These are phyloP conservation scores for Entomobrya proxima DNA, from an alignment of 2,888 invertebrate genomes.

Conservation along the genomic window DNA sequence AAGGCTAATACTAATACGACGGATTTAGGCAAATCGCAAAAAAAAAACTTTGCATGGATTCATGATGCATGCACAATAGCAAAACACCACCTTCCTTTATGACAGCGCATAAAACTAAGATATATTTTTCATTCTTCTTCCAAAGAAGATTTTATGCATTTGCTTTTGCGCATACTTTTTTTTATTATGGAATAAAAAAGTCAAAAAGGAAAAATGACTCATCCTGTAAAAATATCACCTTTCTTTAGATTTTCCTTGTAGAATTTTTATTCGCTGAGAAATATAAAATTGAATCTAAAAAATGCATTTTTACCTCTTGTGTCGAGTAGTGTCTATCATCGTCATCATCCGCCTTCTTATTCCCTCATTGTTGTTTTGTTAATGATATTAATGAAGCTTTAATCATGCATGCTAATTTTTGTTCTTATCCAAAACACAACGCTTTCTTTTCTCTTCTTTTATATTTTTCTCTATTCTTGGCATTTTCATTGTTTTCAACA, in stretches of 20 bases:
- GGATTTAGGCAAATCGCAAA: conserved; percentile 31
- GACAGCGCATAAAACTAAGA: not conserved
- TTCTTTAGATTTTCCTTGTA: not conserved
- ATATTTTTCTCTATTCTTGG: not conserved
- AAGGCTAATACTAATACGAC: conserved; percentile 7
- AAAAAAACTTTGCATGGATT: not conserved
- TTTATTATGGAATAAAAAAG: conserved; percentile 28
- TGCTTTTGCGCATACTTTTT: not conserved
- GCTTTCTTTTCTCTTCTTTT: not conserved
- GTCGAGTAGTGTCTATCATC: not conserved
- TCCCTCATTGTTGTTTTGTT: not conserved
- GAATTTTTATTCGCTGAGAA: not conserved
- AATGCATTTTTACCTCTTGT: not conserved
- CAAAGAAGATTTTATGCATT: not conserved
- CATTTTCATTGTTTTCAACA: not conserved
- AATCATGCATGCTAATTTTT: not conserved
- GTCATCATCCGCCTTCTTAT: not conserved
- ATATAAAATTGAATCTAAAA: not conserved
- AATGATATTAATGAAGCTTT: not conserved
- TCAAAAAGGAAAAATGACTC: not conserved
- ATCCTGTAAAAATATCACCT: conserved; percentile 26
- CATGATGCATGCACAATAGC: not conserved
- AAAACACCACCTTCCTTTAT: not conserved
- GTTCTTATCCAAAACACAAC: not conserved
- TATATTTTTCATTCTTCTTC: not conserved